Percentiles rank a stretch among this genome's conserved stretches.
Evolutionary conservation across 92 coral and sea anemone genomes (phyloP).

Genomic region (Heteractis magnifica): DNA sequence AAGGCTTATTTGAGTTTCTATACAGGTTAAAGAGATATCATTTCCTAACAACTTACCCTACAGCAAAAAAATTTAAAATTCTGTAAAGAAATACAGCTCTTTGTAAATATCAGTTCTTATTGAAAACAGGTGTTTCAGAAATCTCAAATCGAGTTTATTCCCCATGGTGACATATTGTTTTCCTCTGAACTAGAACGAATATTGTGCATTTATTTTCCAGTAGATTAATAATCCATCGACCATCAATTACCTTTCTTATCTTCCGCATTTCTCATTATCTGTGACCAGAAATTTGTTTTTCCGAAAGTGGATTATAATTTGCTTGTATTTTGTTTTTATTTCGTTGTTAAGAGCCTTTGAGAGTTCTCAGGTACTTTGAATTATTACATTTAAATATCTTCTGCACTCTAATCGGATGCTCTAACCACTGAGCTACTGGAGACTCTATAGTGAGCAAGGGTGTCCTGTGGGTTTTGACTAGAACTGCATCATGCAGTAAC

Average conservation of each 20-base stretch:
- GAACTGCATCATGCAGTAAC: too few relatives aligned
- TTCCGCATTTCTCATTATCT: neutral
- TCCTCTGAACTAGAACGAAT: neutral
- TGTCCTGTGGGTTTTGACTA: too few relatives aligned
- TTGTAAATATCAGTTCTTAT: neutral
- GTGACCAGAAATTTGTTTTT: neutral
- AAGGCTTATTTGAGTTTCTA: neutral
- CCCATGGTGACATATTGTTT: neutral
- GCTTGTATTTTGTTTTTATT: neutral
- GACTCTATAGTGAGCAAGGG: too few relatives aligned
- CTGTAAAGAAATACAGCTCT: neutral
- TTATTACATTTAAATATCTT: neutral
- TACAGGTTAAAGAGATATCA: neutral
- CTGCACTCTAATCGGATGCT: too few relatives aligned
- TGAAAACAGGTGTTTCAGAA: conserved; percentile 1
- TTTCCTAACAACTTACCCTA: neutral
- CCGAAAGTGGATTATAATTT: neutral
- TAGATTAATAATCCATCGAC: neutral
- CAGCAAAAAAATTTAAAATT: neutral
- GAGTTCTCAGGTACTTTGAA: neutral
- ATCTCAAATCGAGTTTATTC: neutral
- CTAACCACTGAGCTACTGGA: too few relatives aligned
- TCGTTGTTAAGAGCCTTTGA: neutral
- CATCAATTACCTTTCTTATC: neutral
- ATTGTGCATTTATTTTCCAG: conserved; percentile 10